Evolutionary conservation across 2,797 vertebrate genomes (phyloP).

Genomic region (Halcyon chelicuti): DNA sequence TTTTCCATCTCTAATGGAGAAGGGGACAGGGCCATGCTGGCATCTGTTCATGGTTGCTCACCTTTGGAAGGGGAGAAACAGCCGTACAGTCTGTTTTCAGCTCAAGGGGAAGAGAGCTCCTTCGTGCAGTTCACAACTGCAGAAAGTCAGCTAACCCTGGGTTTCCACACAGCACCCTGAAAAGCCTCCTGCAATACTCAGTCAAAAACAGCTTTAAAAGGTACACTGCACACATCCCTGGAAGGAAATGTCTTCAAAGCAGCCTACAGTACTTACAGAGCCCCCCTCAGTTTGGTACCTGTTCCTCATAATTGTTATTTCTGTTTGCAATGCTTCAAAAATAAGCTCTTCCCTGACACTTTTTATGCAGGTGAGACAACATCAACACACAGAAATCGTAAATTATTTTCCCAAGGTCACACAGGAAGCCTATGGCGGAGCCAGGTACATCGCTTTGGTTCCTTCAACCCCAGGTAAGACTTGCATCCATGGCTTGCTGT

Average conservation of each 20-base stretch:
- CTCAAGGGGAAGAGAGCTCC: not conserved
- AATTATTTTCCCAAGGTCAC: not conserved
- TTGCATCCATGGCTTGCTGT: not conserved
- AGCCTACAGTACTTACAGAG: not conserved
- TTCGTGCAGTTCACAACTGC: not conserved
- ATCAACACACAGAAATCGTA: not conserved
- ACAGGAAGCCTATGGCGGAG: not conserved
- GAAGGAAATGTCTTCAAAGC: not conserved
- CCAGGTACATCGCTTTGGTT: not conserved
- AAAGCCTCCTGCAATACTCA: not conserved
- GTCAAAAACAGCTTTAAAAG: not conserved
- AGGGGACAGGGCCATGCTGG: not conserved
- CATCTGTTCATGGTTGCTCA: not conserved
- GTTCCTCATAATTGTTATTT: not conserved
- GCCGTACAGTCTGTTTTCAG: not conserved
- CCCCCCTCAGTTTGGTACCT: not conserved
- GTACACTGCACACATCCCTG: not conserved
- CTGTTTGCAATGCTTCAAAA: not conserved
- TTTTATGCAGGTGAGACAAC: not conserved
- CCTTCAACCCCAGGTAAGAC: not conserved
- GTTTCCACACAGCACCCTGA: not conserved
- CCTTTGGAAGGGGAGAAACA: constrained; percentile 2
- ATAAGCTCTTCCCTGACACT: not conserved
- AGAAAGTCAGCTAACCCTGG: not conserved
- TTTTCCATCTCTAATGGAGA: not conserved